Evolutionary conservation across 2,113 vertebrate genomes (phyloP).

Genomic region (Python bivittatus): DNA sequence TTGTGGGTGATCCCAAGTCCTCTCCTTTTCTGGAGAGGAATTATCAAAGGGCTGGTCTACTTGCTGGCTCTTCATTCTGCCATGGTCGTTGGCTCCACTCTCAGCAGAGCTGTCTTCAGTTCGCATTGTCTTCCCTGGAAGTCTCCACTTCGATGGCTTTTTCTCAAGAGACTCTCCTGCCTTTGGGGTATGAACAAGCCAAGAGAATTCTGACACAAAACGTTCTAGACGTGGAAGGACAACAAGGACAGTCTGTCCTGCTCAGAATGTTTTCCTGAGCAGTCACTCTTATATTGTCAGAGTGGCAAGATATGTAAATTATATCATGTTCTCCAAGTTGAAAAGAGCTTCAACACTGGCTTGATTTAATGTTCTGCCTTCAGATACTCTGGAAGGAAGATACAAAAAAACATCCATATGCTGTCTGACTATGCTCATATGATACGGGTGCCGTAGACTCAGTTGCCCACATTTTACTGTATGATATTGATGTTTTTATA

Average conservation of each 20-base stretch:
- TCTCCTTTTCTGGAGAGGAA: too few species aligned
- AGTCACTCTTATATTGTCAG: not conserved
- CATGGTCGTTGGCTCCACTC: too few species aligned
- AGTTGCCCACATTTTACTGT: not conserved
- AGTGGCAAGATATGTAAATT: not conserved
- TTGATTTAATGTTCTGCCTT: not conserved
- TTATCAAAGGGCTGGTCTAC: too few species aligned
- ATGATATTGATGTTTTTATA: not conserved
- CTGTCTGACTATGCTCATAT: too few species aligned
- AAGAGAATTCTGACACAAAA: not conserved
- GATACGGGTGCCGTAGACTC: too few species aligned
- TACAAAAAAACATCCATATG: not conserved
- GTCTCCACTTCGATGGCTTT: not conserved
- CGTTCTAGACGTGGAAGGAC: not conserved
- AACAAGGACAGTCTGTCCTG: not conserved
- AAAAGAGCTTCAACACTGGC: not conserved
- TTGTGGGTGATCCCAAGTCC: too few species aligned
- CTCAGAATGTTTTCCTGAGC: not conserved
- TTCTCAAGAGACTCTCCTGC: not conserved
- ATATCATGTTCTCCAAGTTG: not conserved
- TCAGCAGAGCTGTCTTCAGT: too few species aligned
- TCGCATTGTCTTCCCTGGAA: too few species aligned
- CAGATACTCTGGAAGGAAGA: not conserved
- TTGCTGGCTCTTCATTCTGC: too few species aligned
- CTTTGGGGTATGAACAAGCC: not conserved